A percentile compares a stretch with the other conserved stretches of the same genome.
Conservation (phyloP, 1,140 invertebrate species). For the Zaprionus vittiger region DNA sequence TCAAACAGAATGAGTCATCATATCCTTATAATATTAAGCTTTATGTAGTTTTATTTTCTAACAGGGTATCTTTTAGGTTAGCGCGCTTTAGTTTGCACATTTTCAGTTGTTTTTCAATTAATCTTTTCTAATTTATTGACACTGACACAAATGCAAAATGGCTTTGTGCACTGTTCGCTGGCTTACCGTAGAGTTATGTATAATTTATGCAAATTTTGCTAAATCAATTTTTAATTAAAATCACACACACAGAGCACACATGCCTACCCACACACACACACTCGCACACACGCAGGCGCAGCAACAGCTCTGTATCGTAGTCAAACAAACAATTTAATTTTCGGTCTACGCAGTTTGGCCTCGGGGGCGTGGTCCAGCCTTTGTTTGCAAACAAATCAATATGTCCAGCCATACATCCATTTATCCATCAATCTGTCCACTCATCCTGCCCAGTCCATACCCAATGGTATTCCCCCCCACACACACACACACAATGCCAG, state of each 20-base stretch:
- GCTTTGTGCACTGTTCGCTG: conserved; percentile 36
- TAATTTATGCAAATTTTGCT: conserved; percentile 82
- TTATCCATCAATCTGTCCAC: conserved; percentile 29
- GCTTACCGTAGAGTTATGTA: conserved; percentile 75
- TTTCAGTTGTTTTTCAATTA: conserved; percentile 58
- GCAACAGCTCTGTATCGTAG: conserved; percentile 26
- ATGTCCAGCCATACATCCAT: conserved; percentile 33
- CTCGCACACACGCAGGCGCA: conserved; percentile 9
- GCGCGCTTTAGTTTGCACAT: neutral
- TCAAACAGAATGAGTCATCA: neutral
- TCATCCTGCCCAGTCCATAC: conserved; percentile 25
- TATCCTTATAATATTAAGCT: accelerated
- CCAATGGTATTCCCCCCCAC: conserved; percentile 33
- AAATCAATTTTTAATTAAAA: conserved; percentile 83
- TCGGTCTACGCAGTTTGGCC: conserved; percentile 33
- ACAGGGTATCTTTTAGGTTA: neutral
- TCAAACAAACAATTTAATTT: conserved; percentile 55
- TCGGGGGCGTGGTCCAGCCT: conserved; percentile 33
- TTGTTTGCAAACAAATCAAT: conserved; percentile 71
- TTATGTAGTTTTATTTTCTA: neutral
- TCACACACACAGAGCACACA: conserved; percentile 49
- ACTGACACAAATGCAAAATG: conserved; percentile 51
- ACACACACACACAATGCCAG: conserved; percentile 8
- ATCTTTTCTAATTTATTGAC: conserved; percentile 80
- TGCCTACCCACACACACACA: neutral